Base-by-base conservation (phyloP, 2,797 vertebrate species). In the Phalanger gymnotis region DNA sequence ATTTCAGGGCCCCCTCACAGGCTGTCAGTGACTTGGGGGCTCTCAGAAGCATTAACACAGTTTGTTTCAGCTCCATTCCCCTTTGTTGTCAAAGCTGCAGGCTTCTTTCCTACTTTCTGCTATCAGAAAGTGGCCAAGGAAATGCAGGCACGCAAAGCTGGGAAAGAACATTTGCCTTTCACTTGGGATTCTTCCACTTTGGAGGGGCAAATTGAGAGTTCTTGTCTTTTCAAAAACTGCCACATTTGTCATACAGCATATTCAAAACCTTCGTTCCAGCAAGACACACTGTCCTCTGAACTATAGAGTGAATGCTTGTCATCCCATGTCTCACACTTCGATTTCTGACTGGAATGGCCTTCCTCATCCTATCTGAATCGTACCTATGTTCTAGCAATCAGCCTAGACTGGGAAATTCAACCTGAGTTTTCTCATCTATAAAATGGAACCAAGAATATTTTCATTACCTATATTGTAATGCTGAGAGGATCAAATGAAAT, bases 21-120 rank as follows among this genome's bases (percentile, higher is more conserved):
- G 97, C 98, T 98, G 98, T 98, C 98, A 98, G 93, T 91, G 54
- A 90, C 98, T 98, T 97, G 96, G 97, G 97, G 97, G 97, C 97
- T 95, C 54, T 98, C 98, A 98, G 98, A 98, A 98, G 97, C 97
- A 94, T 98, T 81, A 81, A 47, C 73, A 47, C 40, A 47, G 73
- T 98, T 98, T 97, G 96, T 98, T 98, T 98, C 98, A 97, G 97
- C 95, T 95, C 87, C 1, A 95, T 92, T 96, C n/a, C 90, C 96
- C 98, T 98, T 98, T 98, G 98, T 98, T 91, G 94, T 98, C 97
- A 98, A 97, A 98, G 97, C 34, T 91, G 94, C 92, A 19, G 61
- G 91, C 96, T 14, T 4, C 97, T 97, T 96, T 95, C 93, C 97
- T 96, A 94, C 93, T 97, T 98, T 93, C 98, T 94, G 40, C 22